Evolutionary conservation across 1,140 invertebrate genomes (phyloP), one percentile per base, ranked within the genome.

Genomic region (Leptopilina clavipes): DNA sequence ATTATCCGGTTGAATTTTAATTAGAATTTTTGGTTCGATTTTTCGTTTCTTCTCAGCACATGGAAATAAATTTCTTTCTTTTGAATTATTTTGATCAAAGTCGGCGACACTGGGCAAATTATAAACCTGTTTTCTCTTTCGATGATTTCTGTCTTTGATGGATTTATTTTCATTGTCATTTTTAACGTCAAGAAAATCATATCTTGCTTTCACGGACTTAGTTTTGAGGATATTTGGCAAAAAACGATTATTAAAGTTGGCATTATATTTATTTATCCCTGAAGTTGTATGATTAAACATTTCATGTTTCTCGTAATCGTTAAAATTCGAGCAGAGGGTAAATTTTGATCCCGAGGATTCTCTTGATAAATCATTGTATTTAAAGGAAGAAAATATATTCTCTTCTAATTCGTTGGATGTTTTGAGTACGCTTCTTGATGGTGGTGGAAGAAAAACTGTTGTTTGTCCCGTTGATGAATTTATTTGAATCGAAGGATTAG

Each of bases 191-290:
- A 25, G 17, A 22, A 8, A 10, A 37, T 9, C 12, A n/a, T 31
- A 76, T 8, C 18, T 25, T 5, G 11, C 10, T 59, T 25, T 83
- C 37, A 17, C 44, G 1, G 25, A 74, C 25, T 19, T 71, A n/a
- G 17, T 78, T 70, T 77, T 82, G 11, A 83, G 76, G 10, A 83
- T 83, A 72, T 80, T 83, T 37, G 82, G 82, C 22, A 80, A 8
- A 73, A 9, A 75, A 17, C 78, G 81, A 40, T 37, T 74, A 18
- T 25, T 10, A 8, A 12, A 14, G n/a, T 7, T 65, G 3, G 6
- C 14, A n/a, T 65, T 22, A n/a, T 31, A 25, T 8, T 59, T 19
- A 59, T 59, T 19, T 12, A 9, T 31, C 14, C 3, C 14, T 6
- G 59, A 65, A 31, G 22, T 37, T n/a, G n/a, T 22, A 31, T 14